A percentile compares a stretch with the other conserved stretches of the same genome.
Evolutionary conservation across 2,797 vertebrate species (phyloP).

Genomic region (Sebastes elongatus): DNA sequence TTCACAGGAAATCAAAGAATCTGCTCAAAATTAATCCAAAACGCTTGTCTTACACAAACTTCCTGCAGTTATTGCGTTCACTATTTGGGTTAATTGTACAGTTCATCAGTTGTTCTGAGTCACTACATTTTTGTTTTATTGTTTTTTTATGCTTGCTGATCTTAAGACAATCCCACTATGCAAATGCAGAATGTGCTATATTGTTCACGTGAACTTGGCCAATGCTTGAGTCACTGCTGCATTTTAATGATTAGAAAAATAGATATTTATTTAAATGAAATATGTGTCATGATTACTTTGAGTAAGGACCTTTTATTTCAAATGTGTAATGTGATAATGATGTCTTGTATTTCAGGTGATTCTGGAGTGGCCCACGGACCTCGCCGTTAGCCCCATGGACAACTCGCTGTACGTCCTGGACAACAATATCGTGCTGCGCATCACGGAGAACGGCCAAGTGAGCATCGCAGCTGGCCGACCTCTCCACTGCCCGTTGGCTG

Average conservation of each 20-base stretch:
- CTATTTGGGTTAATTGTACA: no score
- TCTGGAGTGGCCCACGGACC: conserved; percentile 96
- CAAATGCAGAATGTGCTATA: not conserved
- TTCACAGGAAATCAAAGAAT: no score
- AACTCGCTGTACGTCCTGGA: conserved; percentile 97
- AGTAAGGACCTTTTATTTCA: not conserved
- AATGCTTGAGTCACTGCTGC: not conserved
- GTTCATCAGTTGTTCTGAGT: no score
- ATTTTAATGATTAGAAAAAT: not conserved
- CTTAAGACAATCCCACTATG: not conserved
- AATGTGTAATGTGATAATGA: not conserved
- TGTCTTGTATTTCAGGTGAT: conserved; percentile 86
- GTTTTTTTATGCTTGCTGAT: not conserved
- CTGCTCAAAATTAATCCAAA: no score
- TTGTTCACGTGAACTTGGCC: not conserved
- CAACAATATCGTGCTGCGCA: conserved; percentile 95
- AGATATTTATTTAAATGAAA: not conserved
- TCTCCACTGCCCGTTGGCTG: conserved; percentile 92
- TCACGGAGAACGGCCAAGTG: conserved; percentile 95
- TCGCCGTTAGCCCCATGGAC: conserved; percentile 97
- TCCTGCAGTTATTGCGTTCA: no score
- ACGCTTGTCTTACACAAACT: no score
- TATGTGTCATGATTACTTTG: not conserved
- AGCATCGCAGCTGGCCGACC: conserved; percentile 94
- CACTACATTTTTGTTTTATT: not conserved